These are phyloP conservation scores for Drosophila ambigua DNA, from an alignment of 1,140 invertebrate species.

Conservation along the genomic window DNA sequence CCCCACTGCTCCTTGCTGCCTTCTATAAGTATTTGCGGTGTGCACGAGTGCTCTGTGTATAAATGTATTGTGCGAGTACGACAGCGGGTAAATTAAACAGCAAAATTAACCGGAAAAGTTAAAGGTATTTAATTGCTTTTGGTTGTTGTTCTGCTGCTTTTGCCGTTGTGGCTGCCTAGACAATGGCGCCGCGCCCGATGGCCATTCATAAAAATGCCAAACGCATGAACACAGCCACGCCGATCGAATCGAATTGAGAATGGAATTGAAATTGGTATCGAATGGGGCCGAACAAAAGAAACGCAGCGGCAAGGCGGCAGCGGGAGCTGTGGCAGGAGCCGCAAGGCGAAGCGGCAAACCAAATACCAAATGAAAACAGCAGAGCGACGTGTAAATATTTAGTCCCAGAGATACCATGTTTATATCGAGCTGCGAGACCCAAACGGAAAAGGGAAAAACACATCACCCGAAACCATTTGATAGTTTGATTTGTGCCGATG, in stretches of 20 bases:
- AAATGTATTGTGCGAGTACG: no score
- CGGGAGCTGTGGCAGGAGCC: not conserved
- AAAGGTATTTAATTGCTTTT: conserved; percentile 62
- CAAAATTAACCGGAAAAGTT: conserved; percentile 67
- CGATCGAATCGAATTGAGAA: conserved; percentile 17
- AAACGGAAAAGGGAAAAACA: conserved; percentile 52
- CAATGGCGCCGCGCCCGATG: conserved; percentile 39
- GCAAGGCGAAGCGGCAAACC: conserved; percentile 17
- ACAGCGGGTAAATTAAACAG: conserved; percentile 53
- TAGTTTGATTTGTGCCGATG: conserved; percentile 42
- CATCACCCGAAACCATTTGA: conserved; percentile 21
- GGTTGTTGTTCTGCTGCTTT: conserved; percentile 8
- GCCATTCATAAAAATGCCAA: conserved; percentile 76
- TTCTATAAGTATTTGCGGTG: conserved; percentile 22
- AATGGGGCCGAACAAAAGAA: conserved; percentile 10
- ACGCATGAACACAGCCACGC: conserved; percentile 36
- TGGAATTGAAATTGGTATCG: not conserved
- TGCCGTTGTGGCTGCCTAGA: conserved; percentile 29
- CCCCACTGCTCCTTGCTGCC: not conserved
- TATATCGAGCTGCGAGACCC: conserved; percentile 48
- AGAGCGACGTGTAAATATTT: conserved; percentile 62
- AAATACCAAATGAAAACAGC: conserved; percentile 69
- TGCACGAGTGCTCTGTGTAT: conserved; percentile 3
- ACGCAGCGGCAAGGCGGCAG: not conserved
- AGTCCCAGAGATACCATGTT: conserved; percentile 48